These are phyloP conservation scores for Paragorgia papillata DNA, from an alignment of 92 coral and sea anemone species.

Conservation along the genomic window DNA sequence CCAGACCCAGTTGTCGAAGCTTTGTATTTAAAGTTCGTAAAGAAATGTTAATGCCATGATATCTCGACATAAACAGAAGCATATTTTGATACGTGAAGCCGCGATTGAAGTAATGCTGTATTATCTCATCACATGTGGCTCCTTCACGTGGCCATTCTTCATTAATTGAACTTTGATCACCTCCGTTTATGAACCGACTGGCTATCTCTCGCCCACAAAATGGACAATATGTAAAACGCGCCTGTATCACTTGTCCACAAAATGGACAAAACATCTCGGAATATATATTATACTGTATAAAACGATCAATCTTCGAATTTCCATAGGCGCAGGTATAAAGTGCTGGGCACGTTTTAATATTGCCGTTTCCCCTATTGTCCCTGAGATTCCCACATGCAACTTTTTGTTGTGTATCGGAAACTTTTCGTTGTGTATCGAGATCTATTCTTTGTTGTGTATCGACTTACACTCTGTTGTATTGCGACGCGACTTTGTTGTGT, in stretches of 20 bases:
- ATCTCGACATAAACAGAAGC: slow-evolving; percentile 9
- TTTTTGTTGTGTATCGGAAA: slow-evolving; percentile 3
- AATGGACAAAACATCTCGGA: background rate
- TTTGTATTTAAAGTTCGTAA: slow-evolving; percentile 18
- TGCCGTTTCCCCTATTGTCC: background rate
- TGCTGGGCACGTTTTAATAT: background rate
- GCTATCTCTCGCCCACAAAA: background rate
- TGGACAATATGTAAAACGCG: background rate
- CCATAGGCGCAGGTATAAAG: background rate
- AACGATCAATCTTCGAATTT: background rate
- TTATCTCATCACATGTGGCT: slow-evolving; percentile 9
- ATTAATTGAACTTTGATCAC: background rate
- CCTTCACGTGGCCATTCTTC: slow-evolving; percentile 8
- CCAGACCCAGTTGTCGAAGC: slow-evolving; percentile 20
- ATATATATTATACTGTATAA: no score
- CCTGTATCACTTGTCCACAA: background rate
- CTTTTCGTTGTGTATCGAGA: background rate
- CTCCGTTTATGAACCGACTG: background rate
- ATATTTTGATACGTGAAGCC: slow-evolving; percentile 6
- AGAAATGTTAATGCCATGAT: slow-evolving; percentile 10
- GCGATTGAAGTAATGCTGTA: slow-evolving; percentile 7
- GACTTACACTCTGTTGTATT: background rate
- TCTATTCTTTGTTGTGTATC: background rate
- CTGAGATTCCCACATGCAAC: slow-evolving; percentile 1
- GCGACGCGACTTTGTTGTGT: background rate